Conservation (phyloP, 2,113 vertebrate genomes). For the Loxodonta africana region DNA sequence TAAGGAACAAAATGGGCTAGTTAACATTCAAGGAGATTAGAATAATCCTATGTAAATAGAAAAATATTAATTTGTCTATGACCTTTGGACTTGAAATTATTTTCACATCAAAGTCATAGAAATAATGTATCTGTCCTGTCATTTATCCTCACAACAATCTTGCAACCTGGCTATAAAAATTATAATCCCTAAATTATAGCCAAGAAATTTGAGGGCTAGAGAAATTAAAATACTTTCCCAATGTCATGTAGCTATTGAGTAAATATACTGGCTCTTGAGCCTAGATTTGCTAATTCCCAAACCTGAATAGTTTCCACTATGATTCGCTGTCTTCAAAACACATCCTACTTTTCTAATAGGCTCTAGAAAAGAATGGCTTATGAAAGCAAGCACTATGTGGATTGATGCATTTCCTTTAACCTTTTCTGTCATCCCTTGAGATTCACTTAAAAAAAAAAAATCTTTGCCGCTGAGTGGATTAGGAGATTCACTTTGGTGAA, state of each 20-base stretch:
- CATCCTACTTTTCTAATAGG: not conserved
- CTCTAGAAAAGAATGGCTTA: not conserved
- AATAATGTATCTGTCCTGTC: not conserved
- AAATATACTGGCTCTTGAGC: not conserved
- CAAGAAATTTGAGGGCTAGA: not conserved
- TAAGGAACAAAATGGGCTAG: not conserved
- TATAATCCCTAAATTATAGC: conserved; percentile 18
- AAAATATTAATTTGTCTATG: not conserved
- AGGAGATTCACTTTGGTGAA: not conserved
- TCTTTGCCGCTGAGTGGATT: no score
- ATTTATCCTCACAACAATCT: conserved; percentile 8
- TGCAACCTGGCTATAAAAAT: not conserved
- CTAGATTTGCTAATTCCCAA: conserved; percentile 10
- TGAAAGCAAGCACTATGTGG: not conserved
- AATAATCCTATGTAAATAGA: not conserved
- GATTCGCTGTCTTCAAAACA: not conserved
- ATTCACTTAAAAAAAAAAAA: not conserved
- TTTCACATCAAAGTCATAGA: conserved; percentile 18
- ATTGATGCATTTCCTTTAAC: not conserved
- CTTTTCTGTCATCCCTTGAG: not conserved
- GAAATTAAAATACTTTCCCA: not conserved
- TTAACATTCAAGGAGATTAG: conserved; percentile 15
- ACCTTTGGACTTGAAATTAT: not conserved
- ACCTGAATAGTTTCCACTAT: not conserved
- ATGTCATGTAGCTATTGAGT: not conserved